These are phyloP conservation scores for Drosophila sordidula DNA, from an alignment of 2,888 invertebrate genomes.

Conservation along the genomic window DNA sequence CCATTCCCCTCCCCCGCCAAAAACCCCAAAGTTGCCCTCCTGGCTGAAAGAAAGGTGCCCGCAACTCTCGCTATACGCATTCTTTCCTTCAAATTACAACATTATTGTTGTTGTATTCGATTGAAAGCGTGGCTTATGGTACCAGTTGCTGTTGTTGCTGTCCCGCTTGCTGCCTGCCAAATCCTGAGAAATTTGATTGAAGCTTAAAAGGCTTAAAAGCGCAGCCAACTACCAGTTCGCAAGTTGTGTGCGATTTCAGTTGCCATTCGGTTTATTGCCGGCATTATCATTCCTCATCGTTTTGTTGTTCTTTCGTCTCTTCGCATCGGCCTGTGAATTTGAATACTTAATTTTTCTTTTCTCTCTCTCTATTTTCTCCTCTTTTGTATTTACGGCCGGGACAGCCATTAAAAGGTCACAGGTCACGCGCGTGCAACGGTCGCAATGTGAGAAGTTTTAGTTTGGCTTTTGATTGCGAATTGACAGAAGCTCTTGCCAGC, in stretches of 20 bases:
- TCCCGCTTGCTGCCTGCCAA: constrained; percentile 41
- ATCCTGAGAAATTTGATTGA: constrained; percentile 78
- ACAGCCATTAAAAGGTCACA: constrained; percentile 57
- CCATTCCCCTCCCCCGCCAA: background rate
- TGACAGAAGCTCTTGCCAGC: constrained; percentile 34
- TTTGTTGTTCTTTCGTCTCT: constrained; percentile 40
- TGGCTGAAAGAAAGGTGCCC: constrained; percentile 53
- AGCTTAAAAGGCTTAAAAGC: constrained; percentile 77
- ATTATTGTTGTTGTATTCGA: constrained; percentile 51
- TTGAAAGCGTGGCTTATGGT: constrained; percentile 60
- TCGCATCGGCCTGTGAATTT: constrained; percentile 69
- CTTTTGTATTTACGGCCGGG: constrained; percentile 16
- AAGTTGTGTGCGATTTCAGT: constrained; percentile 61
- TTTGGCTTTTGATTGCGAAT: constrained; percentile 11
- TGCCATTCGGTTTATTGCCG: constrained; percentile 80
- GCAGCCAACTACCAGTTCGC: constrained; percentile 71
- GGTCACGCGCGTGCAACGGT: constrained; percentile 64
- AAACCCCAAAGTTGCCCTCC: constrained; percentile 9
- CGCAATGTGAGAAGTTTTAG: constrained; percentile 48
- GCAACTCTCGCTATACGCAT: constrained; percentile 54
- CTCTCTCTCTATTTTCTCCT: background rate
- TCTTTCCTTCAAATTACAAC: constrained; percentile 72
- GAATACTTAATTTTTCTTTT: constrained; percentile 63
- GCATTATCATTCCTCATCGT: constrained; percentile 64
- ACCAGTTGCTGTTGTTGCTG: constrained; percentile 23